Evolutionary conservation across 2,797 vertebrate species (phyloP).

Genomic region (Erethizon dorsatum): DNA sequence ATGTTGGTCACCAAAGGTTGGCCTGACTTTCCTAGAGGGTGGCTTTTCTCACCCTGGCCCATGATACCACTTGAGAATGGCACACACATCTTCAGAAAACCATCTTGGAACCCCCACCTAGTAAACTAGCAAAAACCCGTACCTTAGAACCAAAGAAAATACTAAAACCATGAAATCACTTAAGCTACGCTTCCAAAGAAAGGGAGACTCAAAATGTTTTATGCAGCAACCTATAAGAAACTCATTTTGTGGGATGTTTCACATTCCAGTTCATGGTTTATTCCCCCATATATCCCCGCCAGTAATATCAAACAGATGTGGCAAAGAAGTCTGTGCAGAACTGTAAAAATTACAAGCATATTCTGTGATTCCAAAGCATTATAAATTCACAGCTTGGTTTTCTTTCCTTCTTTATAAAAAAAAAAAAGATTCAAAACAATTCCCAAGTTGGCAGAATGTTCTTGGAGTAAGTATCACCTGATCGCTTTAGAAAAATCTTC

Average conservation of each 20-base stretch:
- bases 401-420: conserved; percentile 72
- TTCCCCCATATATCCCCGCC: conserved; percentile 86
- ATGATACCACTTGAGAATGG: not conserved
- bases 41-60: not conserved
- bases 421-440: conserved; percentile 57
- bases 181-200: conserved; percentile 83
- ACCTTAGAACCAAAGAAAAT: conserved; percentile 86
- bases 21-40: not conserved
- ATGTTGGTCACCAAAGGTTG: not conserved
- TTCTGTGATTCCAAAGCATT: conserved; percentile 84
- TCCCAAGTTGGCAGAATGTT: conserved; percentile 75
- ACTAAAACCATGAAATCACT: conserved; percentile 83
- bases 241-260: conserved; percentile 88
- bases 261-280: conserved; percentile 89
- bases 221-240: conserved; percentile 86
- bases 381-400: conserved; percentile 84
- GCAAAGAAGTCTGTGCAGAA: conserved; percentile 82
- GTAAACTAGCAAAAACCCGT: conserved; percentile 71
- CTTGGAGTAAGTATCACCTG: conserved; percentile 28
- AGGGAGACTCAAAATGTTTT: conserved; percentile 85
- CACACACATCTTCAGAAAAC: conserved; percentile 38
- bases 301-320: conserved; percentile 91
- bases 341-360: conserved; percentile 86
- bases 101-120: conserved; percentile 61
- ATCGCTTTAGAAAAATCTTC: conserved; percentile 59